Evolutionary conservation across 2,888 invertebrate species (phyloP), one percentile per base, ranked within the genome.

Genomic region (Darwinula stevensoni): DNA sequence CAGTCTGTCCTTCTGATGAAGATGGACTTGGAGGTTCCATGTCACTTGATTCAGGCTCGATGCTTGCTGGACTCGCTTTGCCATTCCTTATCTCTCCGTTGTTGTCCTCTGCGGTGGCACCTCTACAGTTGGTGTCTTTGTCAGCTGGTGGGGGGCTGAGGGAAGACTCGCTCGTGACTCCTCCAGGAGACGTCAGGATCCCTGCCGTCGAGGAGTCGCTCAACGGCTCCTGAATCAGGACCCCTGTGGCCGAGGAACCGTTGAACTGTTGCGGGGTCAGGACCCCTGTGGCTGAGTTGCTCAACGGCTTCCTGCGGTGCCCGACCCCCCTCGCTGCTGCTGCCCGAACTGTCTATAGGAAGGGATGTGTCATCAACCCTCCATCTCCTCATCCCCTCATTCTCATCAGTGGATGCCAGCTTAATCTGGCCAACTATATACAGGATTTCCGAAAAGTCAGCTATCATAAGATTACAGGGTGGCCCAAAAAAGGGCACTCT

Each of bases 321-420:
- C n/a, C n/a, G 22, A n/a, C 22, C n/a, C 22, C 22, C 22, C 22
- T 22, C 22, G n/a, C 22, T 22, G 22, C 22, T 22, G n/a, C 22
- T 22, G 22, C 22, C 22, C 22, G 22, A 22, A n/a, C 22, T 22
- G 22, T 22, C 22, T 22, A 22, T 22, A 22, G n/a, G 9, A 22
- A 9, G 22, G 22, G 6, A n/a, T n/a, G n/a, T n/a, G n/a, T n/a
- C n/a, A n/a, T n/a, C n/a, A n/a, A n/a, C n/a, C n/a, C n/a, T n/a
- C n/a, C n/a, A n/a, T n/a, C n/a, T n/a, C n/a, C n/a, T n/a, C n/a
- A n/a, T n/a, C n/a, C n/a, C n/a, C n/a, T n/a, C n/a, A n/a, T n/a
- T n/a, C n/a, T n/a, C n/a, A n/a, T n/a, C n/a, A n/a, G n/a, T n/a
- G 22, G 6, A 22, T 22, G 6, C 22, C 22, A 22, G n/a, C 9